Base-by-base conservation (phyloP, 2,888 invertebrate species). In the Epistrophe eligans region DNA sequence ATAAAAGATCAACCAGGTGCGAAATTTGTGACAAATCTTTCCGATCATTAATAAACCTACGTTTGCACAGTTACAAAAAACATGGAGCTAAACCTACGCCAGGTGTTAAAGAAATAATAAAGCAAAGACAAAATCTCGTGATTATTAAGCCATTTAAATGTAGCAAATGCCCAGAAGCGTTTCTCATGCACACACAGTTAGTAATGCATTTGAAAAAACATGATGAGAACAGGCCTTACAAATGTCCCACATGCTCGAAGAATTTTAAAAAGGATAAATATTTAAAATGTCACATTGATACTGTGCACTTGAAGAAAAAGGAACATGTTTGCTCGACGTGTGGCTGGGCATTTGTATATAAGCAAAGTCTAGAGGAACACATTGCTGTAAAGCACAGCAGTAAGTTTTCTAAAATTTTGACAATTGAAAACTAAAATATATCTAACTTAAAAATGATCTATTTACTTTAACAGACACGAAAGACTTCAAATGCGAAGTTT, bases 131-230 rank as follows among this genome's bases (percentile, higher is more conserved):
- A 15, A 70, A 57, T 13, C 11, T 15, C 0, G 6, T 35, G 6
- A 9, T 67, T 0, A 57, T 77, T 10, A 80, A 81, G 35, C 84
- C 84, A 10, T 77, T 73, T 60, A 85, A 77, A 50, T 85, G 84
- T 15, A 7, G 32, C 0, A 81, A 64, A 45, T 85, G 84, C 4
- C 1, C 77, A 2, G 60, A 73, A 19, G 45, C 84, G 2, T 85
- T 77, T 74, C 57, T 82, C 4, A 19, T 82, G 64, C 85, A 85
- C 10, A 74, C 70, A 2, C 81, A 85, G 24, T 13, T 85, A 15
- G 24, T 77, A 6, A 74, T 77, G 15, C 85, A 85, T 24, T 19
- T 77, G 10, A 85, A 70, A 52, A 71, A 19, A 4, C 85, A 85
- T 15, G 77, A 77, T 1, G 82, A 85, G 10, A 38, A 77, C n/a